phyloP scores from a whole-genome alignment of 2,113 vertebrate species.

The Phainopepla nitens region DNA sequence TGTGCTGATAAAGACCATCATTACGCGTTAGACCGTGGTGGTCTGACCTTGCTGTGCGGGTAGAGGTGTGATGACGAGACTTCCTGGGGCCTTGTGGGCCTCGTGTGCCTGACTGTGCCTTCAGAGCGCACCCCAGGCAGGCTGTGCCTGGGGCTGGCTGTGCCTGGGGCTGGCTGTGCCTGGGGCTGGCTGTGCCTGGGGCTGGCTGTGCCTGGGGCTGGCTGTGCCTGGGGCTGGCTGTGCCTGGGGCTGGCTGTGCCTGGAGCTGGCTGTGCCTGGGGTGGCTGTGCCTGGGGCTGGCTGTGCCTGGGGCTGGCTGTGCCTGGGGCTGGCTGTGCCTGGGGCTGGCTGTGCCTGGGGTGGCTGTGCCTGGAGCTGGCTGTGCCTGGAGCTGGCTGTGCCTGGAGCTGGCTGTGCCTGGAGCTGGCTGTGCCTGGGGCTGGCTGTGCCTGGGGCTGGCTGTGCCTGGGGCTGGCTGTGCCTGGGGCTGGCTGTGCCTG shows the following conservation, averaged over 20 bases:
- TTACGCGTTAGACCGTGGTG: background rate
- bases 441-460: background rate
- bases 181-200: background rate
- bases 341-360: background rate
- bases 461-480: background rate
- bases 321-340: background rate
- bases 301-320: background rate
- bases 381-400: background rate
- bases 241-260: background rate
- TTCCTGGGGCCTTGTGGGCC: rapidly evolving
- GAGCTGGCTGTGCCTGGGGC: background rate
- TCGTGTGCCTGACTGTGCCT: background rate
- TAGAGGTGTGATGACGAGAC: background rate
- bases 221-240: background rate
- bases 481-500: background rate
- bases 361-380: no score
- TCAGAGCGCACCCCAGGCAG: background rate
- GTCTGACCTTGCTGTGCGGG: background rate
- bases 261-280: background rate
- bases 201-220: background rate
- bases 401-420: background rate
- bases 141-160: background rate
- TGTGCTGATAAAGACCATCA: background rate
- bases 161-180: background rate
- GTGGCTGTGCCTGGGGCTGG: no score